phyloP scores from a whole-genome alignment of 2,113 vertebrate species.

The Apteryx owenii region DNA sequence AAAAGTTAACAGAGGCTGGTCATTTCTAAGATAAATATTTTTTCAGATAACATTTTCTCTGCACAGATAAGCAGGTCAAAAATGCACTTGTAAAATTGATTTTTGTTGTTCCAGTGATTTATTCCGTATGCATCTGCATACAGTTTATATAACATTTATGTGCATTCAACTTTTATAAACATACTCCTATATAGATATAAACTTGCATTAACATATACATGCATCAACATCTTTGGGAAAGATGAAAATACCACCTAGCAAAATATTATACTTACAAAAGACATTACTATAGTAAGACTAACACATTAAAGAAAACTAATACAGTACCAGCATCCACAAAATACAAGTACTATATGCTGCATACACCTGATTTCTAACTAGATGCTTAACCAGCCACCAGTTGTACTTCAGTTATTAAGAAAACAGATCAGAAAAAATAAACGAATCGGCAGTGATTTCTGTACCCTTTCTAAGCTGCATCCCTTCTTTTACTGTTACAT shows the following conservation, averaged over 20 bases:
- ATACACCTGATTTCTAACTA: background rate
- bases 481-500: background rate
- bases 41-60: background rate
- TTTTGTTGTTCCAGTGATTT: background rate
- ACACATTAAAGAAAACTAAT: background rate
- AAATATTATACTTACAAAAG: background rate
- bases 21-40: background rate
- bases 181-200: background rate
- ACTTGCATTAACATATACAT: background rate
- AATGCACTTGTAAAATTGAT: background rate
- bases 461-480: background rate
- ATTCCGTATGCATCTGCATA: background rate
- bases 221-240: background rate
- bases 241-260: background rate
- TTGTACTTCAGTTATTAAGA: background rate
- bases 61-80: background rate
- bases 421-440: slow-evolving; percentile 21
- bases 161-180: background rate
- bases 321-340: background rate
- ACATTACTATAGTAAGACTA: background rate
- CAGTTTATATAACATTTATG: background rate
- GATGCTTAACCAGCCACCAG: background rate
- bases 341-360: background rate
- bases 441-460: slow-evolving; percentile 4
- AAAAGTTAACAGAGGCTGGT: background rate